These are phyloP conservation scores for Drosophila heteroneura DNA, from an alignment of 2,888 invertebrate genomes.

Conservation along the genomic window DNA sequence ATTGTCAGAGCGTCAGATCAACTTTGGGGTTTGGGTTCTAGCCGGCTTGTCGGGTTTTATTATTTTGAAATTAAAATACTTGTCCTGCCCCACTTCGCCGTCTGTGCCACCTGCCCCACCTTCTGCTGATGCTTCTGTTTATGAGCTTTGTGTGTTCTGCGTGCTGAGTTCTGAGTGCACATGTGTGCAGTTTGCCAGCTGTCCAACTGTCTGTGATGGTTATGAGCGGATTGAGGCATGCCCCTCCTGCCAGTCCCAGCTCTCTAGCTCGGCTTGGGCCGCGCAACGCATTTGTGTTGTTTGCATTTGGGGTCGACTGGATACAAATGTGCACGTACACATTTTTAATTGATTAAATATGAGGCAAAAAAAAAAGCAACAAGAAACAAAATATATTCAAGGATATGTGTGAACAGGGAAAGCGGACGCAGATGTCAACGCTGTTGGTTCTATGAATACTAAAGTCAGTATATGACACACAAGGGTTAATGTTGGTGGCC, in stretches of 20 bases:
- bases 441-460: constrained; percentile 20
- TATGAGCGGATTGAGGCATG: constrained; percentile 34
- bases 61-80: constrained; percentile 76
- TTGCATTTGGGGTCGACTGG: constrained; percentile 35
- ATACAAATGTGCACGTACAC: constrained; percentile 59
- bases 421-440: constrained; percentile 28
- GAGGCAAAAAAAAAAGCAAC: constrained; percentile 23
- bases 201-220: constrained; percentile 13
- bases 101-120: constrained; percentile 6
- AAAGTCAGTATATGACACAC: constrained; percentile 4
- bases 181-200: constrained; percentile 41
- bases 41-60: constrained; percentile 58
- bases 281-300: constrained; percentile 36
- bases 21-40: constrained; percentile 33
- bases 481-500: constrained; percentile 8
- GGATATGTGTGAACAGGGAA: constrained; percentile 13
- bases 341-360: constrained; percentile 76
- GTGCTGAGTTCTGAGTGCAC: constrained; percentile 15
- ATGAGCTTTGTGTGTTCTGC: constrained; percentile 42
- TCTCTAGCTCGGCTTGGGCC: no score
- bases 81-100: constrained; percentile 9
- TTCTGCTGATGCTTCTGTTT: constrained; percentile 29
- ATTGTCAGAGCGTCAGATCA: constrained; percentile 62
- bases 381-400: constrained; percentile 14
- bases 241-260: neutral